Percentiles rank a stretch among this genome's conserved stretches.
These are phyloP conservation scores for Gymnoscopelus braueri DNA, from an alignment of 2,797 vertebrate genomes.

Conservation along the genomic window DNA sequence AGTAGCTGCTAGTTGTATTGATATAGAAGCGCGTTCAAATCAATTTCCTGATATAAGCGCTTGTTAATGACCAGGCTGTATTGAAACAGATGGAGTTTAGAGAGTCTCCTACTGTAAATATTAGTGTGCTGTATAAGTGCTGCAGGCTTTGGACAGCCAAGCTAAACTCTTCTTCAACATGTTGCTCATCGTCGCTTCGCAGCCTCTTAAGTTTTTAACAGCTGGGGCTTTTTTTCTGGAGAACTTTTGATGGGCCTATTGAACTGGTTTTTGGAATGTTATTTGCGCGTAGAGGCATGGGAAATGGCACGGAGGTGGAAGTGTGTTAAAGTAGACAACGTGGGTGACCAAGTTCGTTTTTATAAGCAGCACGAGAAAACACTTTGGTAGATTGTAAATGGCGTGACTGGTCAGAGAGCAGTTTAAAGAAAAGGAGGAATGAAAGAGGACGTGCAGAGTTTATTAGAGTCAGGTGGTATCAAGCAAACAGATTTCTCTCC, in stretches of 20 bases:
- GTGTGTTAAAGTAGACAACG: slow-evolving; percentile 41
- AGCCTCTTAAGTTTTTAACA: no score
- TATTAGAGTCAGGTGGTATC: slow-evolving; percentile 69
- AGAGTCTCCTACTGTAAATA: no score
- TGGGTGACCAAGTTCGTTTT: slow-evolving; percentile 59
- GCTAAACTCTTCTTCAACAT: no score
- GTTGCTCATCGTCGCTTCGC: no score
- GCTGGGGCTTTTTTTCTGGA: no score
- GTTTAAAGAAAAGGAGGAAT: slow-evolving; percentile 58
- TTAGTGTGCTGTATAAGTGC: no score
- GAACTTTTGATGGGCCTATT: slow-evolving; percentile 10
- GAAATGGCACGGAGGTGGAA: slow-evolving; percentile 29
- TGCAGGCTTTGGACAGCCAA: no score
- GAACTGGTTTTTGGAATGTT: slow-evolving; percentile 50
- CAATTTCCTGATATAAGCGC: no score
- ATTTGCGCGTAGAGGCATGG: slow-evolving; percentile 34
- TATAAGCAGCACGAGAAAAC: slow-evolving; percentile 69
- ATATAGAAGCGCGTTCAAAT: no score
- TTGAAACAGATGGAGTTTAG: no score
- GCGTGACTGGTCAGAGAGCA: slow-evolving; percentile 63
- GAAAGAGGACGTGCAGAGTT: slow-evolving; percentile 44
- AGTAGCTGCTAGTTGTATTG: no score
- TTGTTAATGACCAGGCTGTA: no score
- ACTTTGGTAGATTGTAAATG: slow-evolving; percentile 68
- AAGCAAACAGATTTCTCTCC: slow-evolving; percentile 22